Evolutionary conservation across 2,888 invertebrate genomes (phyloP).

Genomic region (Oscheius onirici): DNA sequence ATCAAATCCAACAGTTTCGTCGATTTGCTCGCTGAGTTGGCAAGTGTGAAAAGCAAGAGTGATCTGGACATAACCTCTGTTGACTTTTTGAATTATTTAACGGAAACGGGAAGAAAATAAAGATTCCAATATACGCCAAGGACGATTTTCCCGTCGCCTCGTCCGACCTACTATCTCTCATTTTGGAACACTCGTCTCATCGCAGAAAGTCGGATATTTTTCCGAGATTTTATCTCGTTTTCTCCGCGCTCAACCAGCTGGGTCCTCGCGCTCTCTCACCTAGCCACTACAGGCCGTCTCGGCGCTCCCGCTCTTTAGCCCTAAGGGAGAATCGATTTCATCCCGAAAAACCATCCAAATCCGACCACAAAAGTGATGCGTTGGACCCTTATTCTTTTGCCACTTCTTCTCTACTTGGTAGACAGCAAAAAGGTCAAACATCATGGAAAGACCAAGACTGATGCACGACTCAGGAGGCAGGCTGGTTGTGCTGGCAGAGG

Average conservation of each 20-base stretch:
- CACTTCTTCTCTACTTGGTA: not conserved
- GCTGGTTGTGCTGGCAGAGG: constrained; percentile 7
- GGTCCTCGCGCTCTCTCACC: no score
- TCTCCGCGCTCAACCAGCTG: not conserved
- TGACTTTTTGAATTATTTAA: constrained; percentile 27
- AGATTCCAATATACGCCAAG: not conserved
- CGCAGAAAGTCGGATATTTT: not conserved
- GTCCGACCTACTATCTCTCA: not conserved
- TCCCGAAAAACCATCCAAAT: not conserved
- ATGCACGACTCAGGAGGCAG: not conserved
- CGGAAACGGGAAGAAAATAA: constrained; percentile 34
- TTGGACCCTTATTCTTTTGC: not conserved
- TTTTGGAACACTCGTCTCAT: not conserved
- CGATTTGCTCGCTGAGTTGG: constrained; percentile 47
- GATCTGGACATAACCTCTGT: constrained; percentile 33
- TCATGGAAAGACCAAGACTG: not conserved
- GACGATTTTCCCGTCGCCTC: no score
- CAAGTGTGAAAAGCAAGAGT: constrained; percentile 47
- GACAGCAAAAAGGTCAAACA: not conserved
- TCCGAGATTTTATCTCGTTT: constrained; percentile 19
- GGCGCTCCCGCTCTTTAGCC: not conserved
- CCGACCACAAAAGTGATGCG: not conserved
- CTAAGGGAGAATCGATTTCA: constrained; percentile 12
- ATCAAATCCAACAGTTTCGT: constrained; percentile 48
- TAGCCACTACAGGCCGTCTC: not conserved